Evolutionary conservation across 1,140 invertebrate species (phyloP).

Genomic region (Cryptotermes secundus): DNA sequence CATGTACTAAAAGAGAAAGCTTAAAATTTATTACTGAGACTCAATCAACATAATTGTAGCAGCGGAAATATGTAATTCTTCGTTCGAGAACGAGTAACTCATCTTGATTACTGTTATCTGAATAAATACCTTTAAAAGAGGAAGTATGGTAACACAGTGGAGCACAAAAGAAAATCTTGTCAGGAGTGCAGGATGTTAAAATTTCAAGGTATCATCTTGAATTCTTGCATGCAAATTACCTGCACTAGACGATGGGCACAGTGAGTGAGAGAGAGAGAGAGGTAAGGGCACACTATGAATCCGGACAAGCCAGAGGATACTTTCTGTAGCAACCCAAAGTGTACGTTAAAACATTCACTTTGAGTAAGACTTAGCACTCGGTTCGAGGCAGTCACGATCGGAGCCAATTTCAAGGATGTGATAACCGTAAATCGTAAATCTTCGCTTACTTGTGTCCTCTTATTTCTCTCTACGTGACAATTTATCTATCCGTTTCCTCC

Average conservation of each 20-base stretch:
- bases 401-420: neutral
- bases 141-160: neutral
- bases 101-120: neutral
- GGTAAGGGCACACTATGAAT: neutral
- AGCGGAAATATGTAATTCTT: neutral
- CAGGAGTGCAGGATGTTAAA: neutral
- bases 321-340: neutral
- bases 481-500: neutral
- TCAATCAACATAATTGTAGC: neutral
- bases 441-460: neutral
- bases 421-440: conserved; percentile 4
- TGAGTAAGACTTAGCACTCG: neutral
- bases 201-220: neutral
- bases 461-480: neutral
- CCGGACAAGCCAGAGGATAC: neutral
- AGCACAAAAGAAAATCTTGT: neutral
- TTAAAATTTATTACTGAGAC: too few species aligned
- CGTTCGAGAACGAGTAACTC: neutral
- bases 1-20: too few species aligned
- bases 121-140: neutral
- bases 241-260: neutral
- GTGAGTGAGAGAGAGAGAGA: neutral
- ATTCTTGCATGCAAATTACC: neutral
- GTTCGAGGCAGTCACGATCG: neutral
- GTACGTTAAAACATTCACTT: neutral